Evolutionary conservation across 2,888 invertebrate genomes (phyloP).

Genomic region (Nymphalis c-album): DNA sequence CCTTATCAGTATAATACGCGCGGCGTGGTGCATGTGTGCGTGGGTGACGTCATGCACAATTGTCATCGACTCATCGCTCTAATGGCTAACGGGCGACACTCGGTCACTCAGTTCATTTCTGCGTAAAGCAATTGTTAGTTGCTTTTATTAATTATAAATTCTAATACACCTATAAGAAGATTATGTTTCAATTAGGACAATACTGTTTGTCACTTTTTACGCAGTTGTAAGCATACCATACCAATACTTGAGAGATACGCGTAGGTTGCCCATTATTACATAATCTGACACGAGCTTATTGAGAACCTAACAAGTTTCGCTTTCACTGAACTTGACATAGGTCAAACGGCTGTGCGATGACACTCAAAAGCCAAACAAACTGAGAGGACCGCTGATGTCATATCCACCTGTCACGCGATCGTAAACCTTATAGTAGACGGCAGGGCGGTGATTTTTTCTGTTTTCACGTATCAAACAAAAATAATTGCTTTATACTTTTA

Average conservation of each 20-base stretch:
- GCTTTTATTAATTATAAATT: constrained; percentile 10
- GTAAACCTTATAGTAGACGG: constrained; percentile 40
- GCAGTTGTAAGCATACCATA: background rate
- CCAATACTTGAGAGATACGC: constrained; percentile 5
- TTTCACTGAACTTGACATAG: constrained; percentile 72
- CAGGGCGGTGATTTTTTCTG: constrained; percentile 35
- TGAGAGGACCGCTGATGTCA: constrained; percentile 47
- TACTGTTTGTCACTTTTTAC: background rate
- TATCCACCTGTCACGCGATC: constrained; percentile 49
- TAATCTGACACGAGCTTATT: constrained; percentile 17
- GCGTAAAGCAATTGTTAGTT: constrained; percentile 45
- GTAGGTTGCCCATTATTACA: constrained; percentile 20
- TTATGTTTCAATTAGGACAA: background rate
- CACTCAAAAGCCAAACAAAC: constrained; percentile 49
- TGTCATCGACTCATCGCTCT: constrained; percentile 77
- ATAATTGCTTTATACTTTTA: constrained; percentile 44
- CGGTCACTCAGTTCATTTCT: constrained; percentile 53
- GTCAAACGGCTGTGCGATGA: constrained; percentile 50
- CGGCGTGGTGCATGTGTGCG: constrained; percentile 44
- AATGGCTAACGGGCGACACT: constrained; percentile 73
- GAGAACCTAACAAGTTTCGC: constrained; percentile 56
- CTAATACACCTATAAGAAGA: background rate
- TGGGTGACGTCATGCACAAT: constrained; percentile 72
- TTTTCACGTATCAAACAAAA: constrained; percentile 39
- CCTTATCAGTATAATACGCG: constrained; percentile 53